These are phyloP conservation scores for Varecia variegata DNA, from an alignment of 2,797 vertebrate species.

Conservation along the genomic window DNA sequence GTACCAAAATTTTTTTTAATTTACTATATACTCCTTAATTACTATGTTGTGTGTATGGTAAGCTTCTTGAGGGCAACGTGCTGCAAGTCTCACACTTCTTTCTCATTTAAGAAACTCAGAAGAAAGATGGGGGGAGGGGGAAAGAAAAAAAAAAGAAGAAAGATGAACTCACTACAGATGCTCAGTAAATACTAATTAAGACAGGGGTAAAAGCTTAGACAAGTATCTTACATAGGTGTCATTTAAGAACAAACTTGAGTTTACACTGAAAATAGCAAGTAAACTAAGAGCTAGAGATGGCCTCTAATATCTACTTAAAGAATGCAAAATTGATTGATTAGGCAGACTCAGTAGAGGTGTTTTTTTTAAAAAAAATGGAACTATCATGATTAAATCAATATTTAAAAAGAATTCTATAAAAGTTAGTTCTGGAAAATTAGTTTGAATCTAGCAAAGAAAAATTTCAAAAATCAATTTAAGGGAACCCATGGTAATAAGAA, in stretches of 20 bases:
- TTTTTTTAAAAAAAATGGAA: not conserved
- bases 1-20: not conserved
- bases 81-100: not conserved
- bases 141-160: too few species aligned
- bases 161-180: not conserved
- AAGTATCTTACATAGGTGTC: not conserved
- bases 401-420: not conserved
- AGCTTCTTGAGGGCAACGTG: not conserved
- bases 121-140: too few species aligned
- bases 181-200: not conserved
- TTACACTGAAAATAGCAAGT: not conserved
- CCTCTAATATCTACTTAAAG: not conserved
- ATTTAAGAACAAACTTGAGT: not conserved
- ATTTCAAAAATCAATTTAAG: conserved; percentile 11
- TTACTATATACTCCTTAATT: not conserved
- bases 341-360: not conserved
- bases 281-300: not conserved
- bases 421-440: not conserved
- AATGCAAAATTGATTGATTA: not conserved
- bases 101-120: not conserved
- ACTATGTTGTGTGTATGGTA: not conserved
- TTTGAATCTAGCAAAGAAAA: conserved; percentile 13
- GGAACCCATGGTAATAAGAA: not conserved
- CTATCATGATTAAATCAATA: not conserved
- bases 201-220: not conserved